Percentiles rank a stretch among this genome's conserved stretches.
These are phyloP conservation scores for Apotomis betuletana DNA, from an alignment of 2,888 invertebrate species.

Conservation along the genomic window DNA sequence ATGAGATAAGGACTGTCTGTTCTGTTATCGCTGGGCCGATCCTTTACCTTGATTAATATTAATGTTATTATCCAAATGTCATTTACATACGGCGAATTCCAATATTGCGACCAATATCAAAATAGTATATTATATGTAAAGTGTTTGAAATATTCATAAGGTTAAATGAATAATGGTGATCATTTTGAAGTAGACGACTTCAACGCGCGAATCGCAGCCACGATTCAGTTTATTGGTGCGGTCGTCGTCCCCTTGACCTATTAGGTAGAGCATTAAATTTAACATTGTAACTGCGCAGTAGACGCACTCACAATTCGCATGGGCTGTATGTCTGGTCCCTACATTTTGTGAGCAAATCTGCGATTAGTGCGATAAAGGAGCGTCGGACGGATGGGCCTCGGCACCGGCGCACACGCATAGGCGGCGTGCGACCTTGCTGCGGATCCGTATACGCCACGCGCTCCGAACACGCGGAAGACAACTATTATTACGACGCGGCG, in stretches of 20 bases:
- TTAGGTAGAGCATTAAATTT: constrained; percentile 52
- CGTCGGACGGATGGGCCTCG: constrained; percentile 11
- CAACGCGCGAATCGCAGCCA: constrained; percentile 19
- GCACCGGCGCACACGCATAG: constrained; percentile 50
- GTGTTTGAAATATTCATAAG: constrained; percentile 10
- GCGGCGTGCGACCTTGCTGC: constrained; percentile 65
- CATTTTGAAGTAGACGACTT: constrained; percentile 11
- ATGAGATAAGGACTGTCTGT: constrained; percentile 51
- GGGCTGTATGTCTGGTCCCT: constrained; percentile 40
- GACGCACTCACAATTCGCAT: constrained; percentile 42
- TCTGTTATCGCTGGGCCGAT: constrained; percentile 28
- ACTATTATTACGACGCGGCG: constrained; percentile 46
- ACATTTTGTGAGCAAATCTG: constrained; percentile 48
- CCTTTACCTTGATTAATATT: constrained; percentile 23
- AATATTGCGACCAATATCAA: too few species aligned
- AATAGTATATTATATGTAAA: too few species aligned
- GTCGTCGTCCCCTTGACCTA: constrained; percentile 65
- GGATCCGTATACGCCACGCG: constrained; percentile 54
- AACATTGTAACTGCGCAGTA: constrained; percentile 61
- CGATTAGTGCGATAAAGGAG: constrained; percentile 30
- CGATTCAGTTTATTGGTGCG: constrained; percentile 35
- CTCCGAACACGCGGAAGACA: constrained; percentile 62
- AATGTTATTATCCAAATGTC: too few species aligned
- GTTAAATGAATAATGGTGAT: constrained; percentile 11
- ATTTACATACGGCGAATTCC: too few species aligned